Base-by-base conservation (phyloP, 2,113 vertebrate species). In the Engystomops pustulosus region DNA sequence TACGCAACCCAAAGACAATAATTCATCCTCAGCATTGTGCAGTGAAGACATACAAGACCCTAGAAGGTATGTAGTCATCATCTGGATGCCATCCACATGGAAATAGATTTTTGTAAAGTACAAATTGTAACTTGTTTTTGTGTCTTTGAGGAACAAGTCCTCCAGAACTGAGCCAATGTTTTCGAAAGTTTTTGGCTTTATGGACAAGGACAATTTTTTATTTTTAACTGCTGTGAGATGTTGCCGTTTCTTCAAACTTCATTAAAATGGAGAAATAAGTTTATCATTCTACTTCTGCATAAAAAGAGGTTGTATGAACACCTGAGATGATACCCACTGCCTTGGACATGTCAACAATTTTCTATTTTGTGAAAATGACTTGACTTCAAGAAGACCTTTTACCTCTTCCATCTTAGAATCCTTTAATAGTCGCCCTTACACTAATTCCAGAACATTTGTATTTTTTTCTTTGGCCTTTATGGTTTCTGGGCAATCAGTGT, bases 111-210 rank as follows among this genome's bases (percentile, higher is more conserved):
- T 41, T 58, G 15, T 34, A 55, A n/a, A 49, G 47, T 55, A 23
- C 20, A 41, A 17, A 30, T 15, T 81, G 68, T 55, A 41, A 44
- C 38, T 30, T 71, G 80, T 25, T 27, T 81, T 70, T 45, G 11
- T 58, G 18, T n/a, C 30, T 41, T 71, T 34, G 51, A 8, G 18
- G 32, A 36, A 49, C 30, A 23, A 36, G 30, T 70, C 44, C 5
- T 81, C 32, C 67, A 81, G 17, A 67, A 49, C 49, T 8, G n/a
- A 58, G 80, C 53, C 47, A 71, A 27, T 27, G 32, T 71, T 81
- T 68, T 67, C 80, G 30, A 49, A 36, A 3, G 25, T 11, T 47
- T 68, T 67, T 80, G 78, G 78, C 78, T 8, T n/a, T 17, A 10
- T 9, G 53, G n/a, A 30, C 55, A 11, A 23, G 45, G 67, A 81